phyloP scores from a whole-genome alignment of 2,888 invertebrate species.

The Acrobasis suavella region DNA sequence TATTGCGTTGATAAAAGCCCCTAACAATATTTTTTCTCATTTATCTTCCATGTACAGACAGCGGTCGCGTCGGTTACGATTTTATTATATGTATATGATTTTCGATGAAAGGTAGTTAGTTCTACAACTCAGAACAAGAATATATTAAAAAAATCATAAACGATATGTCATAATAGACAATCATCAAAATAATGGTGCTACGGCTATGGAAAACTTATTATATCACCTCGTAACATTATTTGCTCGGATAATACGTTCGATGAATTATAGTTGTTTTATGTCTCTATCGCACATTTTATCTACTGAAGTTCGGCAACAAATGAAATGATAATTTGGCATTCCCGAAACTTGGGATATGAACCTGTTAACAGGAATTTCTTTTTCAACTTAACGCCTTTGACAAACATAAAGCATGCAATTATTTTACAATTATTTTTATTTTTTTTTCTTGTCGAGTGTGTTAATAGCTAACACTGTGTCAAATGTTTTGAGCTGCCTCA shows the following conservation, averaged over 20 bases:
- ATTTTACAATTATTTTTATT: too few species aligned
- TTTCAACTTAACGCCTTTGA: too few species aligned
- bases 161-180: constrained; percentile 16
- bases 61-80: too few species aligned
- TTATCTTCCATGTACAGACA: too few species aligned
- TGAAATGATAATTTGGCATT: neutral
- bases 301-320: constrained; percentile 1
- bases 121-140: neutral
- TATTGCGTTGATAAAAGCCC: too few species aligned
- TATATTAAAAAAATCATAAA: constrained; percentile 16
- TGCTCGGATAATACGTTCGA: constrained; percentile 11
- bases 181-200: constrained; percentile 11
- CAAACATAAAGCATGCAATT: too few species aligned
- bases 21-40: too few species aligned
- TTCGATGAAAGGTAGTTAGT: neutral
- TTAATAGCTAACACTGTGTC: too few species aligned
- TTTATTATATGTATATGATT: too few species aligned
- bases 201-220: constrained; percentile 12
- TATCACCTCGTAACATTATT: constrained; percentile 24
- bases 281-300: constrained; percentile 8
- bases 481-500: too few species aligned
- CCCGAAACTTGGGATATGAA: constrained; percentile 7
- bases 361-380: neutral
- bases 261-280: constrained; percentile 21
- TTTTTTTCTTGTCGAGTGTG: too few species aligned